Evolutionary conservation across 2,888 invertebrate species (phyloP), one percentile per base, ranked within the genome.

Genomic region (Synanthedon myopaeformis): DNA sequence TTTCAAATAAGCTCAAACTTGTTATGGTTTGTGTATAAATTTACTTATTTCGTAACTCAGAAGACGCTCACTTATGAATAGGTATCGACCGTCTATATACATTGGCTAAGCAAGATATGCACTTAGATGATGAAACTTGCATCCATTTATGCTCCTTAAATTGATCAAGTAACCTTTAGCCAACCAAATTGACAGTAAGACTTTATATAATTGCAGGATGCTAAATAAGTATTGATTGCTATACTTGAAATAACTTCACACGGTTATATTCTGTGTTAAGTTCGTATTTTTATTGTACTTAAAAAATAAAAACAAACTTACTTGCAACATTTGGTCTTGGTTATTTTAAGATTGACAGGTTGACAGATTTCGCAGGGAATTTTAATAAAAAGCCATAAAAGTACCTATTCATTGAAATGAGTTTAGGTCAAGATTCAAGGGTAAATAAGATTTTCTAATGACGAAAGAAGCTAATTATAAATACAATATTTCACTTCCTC

Each of bases 151-250:
- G 58, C 63, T 69, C 63, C 63, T 64, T 71, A 73, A 76, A 79
- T 80, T 76, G 74, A 66, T 69, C 73, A 76, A 72, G 72, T 80
- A 75, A 77, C 81, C 79, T 82, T 79, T 80, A 59, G 14, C 49
- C 45, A 45, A 14, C 14, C 45, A 45, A n/a, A n/a, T 45, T 45
- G n/a, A 45, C 13, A 45, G 13, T 13, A 13, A 11, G n/a, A 45
- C 28, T 35, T 35, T 13, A 45, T 45, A n/a, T 45, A 45, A 45
- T 45, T 45, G 45, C 45, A 45, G 45, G 45, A 45, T 45, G 4
- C 14, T 45, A 45, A 45, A 45, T 45, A 45, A 45, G 14, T 45
- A 45, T 13, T 45, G 13, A 45, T 45, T 45, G 14, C 45, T 35
- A 35, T 3, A 35, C 35, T 35, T 35, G 35, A 35, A 35, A 35